Evolutionary conservation across 2,113 vertebrate genomes (phyloP).

Genomic region (Pteronura brasiliensis): DNA sequence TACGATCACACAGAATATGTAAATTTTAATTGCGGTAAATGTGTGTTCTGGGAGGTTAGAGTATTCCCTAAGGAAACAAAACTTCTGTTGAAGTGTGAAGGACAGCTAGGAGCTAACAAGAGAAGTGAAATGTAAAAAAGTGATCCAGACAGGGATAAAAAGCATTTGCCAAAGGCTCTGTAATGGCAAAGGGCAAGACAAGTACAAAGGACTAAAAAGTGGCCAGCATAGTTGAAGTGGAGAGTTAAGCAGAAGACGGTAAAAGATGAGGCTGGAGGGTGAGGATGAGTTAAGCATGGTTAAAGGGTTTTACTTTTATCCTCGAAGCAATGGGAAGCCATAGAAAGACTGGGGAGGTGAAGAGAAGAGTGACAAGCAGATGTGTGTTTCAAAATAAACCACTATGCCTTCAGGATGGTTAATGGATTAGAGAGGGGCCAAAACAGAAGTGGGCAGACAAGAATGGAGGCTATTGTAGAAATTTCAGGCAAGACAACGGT

Average conservation of each 20-base stretch:
- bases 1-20: neutral
- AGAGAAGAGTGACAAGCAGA: neutral
- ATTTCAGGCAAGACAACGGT: neutral
- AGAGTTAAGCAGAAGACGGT: neutral
- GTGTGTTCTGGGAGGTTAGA: neutral
- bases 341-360: neutral
- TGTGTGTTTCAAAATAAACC: slow-evolving; percentile 9
- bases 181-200: neutral
- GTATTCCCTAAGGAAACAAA: neutral
- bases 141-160: neutral
- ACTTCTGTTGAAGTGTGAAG: neutral
- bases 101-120: neutral
- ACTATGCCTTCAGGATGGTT: neutral
- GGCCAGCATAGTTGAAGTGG: neutral
- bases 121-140: neutral
- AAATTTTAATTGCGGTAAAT: neutral
- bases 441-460: neutral
- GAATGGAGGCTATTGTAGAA: neutral
- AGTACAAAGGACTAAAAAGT: neutral
- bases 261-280: neutral
- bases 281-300: neutral
- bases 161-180: neutral
- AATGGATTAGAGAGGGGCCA: neutral
- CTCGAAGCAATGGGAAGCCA: slow-evolving; percentile 1
- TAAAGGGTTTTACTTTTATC: neutral